Percentiles rank a stretch among this genome's conserved stretches.
Evolutionary conservation across 2,113 vertebrate species (phyloP).

Genomic region (Barbus barbus): DNA sequence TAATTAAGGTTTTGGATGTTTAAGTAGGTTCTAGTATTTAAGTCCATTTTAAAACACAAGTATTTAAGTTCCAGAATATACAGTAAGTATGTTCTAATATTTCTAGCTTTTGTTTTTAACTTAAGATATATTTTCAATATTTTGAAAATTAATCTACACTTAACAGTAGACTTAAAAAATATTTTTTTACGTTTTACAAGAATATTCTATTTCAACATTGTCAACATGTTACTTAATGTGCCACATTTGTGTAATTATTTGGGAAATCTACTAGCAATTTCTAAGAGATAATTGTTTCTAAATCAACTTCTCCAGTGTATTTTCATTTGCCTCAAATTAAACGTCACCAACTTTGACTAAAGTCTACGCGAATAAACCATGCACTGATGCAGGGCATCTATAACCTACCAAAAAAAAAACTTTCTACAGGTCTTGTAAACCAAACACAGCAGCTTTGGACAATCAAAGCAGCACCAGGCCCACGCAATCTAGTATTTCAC

Average conservation of each 20-base stretch:
- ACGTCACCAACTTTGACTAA: background rate
- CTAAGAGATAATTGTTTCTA: too few species aligned
- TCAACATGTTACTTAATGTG: too few species aligned
- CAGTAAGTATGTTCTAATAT: background rate
- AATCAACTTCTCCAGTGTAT: background rate
- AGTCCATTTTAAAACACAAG: background rate
- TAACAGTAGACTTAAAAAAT: background rate
- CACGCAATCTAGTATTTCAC: constrained; percentile 66
- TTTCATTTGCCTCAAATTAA: background rate
- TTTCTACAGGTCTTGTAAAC: constrained; percentile 1
- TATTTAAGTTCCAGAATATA: background rate
- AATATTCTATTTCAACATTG: too few species aligned
- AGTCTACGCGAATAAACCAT: too few species aligned
- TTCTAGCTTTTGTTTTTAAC: background rate
- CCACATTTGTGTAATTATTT: too few species aligned
- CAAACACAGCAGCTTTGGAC: too few species aligned
- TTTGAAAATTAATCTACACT: background rate
- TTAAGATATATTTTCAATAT: background rate
- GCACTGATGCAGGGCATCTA: background rate
- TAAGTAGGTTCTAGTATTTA: background rate
- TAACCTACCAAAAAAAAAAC: background rate
- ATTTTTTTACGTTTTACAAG: too few species aligned
- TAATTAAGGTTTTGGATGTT: background rate
- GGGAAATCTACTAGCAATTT: background rate
- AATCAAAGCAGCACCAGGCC: constrained; percentile 17